A percentile compares a stretch with the other conserved stretches of the same genome.
Conservation (phyloP, 2,797 vertebrate genomes). For the Bovichtus diacanthus region DNA sequence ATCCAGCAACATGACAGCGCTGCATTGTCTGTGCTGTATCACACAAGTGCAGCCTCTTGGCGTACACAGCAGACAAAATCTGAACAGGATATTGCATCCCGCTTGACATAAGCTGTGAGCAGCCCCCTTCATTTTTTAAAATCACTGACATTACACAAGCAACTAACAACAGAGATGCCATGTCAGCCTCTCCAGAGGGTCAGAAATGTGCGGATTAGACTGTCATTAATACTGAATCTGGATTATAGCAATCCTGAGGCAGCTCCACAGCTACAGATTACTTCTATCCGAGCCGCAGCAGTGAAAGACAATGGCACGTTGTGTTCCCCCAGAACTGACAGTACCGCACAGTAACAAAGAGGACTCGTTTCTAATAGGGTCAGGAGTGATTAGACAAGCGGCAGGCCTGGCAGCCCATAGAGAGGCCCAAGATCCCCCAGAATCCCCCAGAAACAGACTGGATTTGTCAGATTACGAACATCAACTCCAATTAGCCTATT, state of each 20-base stretch:
- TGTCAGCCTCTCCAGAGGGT: slow-evolving; percentile 65
- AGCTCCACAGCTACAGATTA: slow-evolving; percentile 77
- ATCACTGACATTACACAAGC: slow-evolving; percentile 63
- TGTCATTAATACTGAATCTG: slow-evolving; percentile 82
- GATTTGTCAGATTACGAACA: slow-evolving; percentile 74
- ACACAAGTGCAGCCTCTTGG: slow-evolving; percentile 55
- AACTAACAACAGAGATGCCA: slow-evolving; percentile 60
- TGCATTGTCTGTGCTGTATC: slow-evolving; percentile 48
- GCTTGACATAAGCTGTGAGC: slow-evolving; percentile 55
- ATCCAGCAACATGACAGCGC: slow-evolving; percentile 36
- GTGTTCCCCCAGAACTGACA: slow-evolving; percentile 79
- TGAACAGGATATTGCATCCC: slow-evolving; percentile 61
- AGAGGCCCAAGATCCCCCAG: slow-evolving; percentile 57
- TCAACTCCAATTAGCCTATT: slow-evolving; percentile 60
- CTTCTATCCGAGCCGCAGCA: slow-evolving; percentile 62
- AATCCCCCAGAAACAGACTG: slow-evolving; percentile 66
- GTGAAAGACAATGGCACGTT: slow-evolving; percentile 83
- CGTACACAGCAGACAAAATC: slow-evolving; percentile 26
- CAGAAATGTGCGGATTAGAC: slow-evolving; percentile 76
- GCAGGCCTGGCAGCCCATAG: slow-evolving; percentile 47
- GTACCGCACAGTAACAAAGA: slow-evolving; percentile 76
- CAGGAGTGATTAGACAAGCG: slow-evolving; percentile 79
- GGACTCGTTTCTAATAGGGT: slow-evolving; percentile 80
- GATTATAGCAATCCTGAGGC: slow-evolving; percentile 84
- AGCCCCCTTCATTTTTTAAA: slow-evolving; percentile 32